Evolutionary conservation across 2,113 vertebrate species (phyloP).

Genomic region (Eolophus roseicapilla): DNA sequence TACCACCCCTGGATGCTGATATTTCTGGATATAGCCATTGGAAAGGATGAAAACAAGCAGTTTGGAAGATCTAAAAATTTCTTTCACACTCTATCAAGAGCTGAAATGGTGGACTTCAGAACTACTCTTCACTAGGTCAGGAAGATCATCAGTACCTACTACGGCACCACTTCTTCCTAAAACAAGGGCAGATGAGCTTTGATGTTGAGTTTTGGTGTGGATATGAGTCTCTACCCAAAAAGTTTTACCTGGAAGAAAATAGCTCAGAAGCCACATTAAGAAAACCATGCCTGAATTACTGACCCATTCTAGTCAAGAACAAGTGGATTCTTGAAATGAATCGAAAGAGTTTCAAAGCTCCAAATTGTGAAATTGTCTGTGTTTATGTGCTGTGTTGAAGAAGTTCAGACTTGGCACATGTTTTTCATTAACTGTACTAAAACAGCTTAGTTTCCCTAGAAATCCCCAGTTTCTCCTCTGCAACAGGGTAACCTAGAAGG

Average conservation of each 20-base stretch:
- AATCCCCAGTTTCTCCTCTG: conserved; percentile 32
- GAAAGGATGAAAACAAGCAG: neutral
- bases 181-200: neutral
- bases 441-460: conserved; percentile 23
- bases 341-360: neutral
- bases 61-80: neutral
- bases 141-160: neutral
- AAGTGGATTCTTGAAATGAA: neutral
- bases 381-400: neutral
- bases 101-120: neutral
- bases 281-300: neutral
- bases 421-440: conserved; percentile 53
- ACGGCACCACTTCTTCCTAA: neutral
- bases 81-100: neutral
- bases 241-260: neutral
- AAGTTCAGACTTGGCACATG: conserved; percentile 46
- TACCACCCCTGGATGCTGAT: neutral
- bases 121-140: neutral
- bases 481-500: conserved; percentile 33
- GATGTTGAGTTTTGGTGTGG: neutral
- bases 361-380: neutral
- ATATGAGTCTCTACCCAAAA: neutral
- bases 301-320: neutral
- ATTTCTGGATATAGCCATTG: neutral
- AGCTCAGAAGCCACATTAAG: neutral